Conservation (phyloP, 2,888 invertebrate genomes). For the Sylvicola cinctus region DNA sequence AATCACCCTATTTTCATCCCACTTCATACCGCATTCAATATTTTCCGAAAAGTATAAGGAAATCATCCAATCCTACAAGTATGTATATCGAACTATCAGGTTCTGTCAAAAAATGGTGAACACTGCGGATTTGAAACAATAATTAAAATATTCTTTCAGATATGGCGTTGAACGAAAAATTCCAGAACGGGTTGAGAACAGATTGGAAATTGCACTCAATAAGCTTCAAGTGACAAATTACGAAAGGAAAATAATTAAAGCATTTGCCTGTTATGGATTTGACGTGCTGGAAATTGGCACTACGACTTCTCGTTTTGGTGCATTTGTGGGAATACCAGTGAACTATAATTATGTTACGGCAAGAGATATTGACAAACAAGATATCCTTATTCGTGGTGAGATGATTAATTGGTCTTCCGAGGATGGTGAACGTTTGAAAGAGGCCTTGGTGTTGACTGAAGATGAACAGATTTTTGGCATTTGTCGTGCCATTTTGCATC, state of each 20-base stretch:
- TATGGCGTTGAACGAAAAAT: constrained; percentile 36
- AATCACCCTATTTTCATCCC: constrained; percentile 23
- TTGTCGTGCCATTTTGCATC: constrained; percentile 47
- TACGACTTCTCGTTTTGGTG: constrained; percentile 35
- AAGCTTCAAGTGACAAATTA: constrained; percentile 32
- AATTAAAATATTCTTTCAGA: constrained; percentile 28
- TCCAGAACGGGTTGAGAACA: constrained; percentile 26
- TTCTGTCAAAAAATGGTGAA: constrained; percentile 6
- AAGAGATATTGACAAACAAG: constrained; percentile 32
- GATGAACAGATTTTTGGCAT: constrained; percentile 64
- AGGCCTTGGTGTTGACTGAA: constrained; percentile 51
- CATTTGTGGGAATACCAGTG: constrained; percentile 49
- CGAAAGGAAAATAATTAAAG: constrained; percentile 30
- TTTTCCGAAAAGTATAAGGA: constrained; percentile 37
- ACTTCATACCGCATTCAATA: constrained; percentile 39
- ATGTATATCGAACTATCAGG: constrained; percentile 12
- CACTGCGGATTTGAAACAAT: no score
- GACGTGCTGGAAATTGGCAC: constrained; percentile 30
- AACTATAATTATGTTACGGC: constrained; percentile 39
- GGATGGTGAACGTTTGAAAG: constrained; percentile 36
- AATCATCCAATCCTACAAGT: constrained; percentile 43
- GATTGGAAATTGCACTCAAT: constrained; percentile 35
- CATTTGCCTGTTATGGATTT: constrained; percentile 53
- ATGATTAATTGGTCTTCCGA: constrained; percentile 42
- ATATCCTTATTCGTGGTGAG: constrained; percentile 38